phyloP scores from a whole-genome alignment of 2,113 vertebrate genomes.

The Bufo gargarizans region DNA sequence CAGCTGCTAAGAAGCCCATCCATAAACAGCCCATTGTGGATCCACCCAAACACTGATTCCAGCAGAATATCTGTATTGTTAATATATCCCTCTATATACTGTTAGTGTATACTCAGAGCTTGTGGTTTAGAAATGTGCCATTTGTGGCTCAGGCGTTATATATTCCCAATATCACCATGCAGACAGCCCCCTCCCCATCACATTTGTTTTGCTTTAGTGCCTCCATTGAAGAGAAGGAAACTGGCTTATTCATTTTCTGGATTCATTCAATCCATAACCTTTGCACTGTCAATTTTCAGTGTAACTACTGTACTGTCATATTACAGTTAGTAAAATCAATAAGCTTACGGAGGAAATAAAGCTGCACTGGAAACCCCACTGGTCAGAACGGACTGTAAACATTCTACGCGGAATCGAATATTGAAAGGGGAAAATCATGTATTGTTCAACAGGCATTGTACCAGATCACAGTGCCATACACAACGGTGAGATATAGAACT shows the following conservation, averaged over 20 bases:
- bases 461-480: neutral
- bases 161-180: neutral
- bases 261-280: slow-evolving; percentile 51
- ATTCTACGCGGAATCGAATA: slow-evolving; percentile 1
- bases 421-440: neutral
- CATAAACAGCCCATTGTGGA: neutral
- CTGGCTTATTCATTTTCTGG: slow-evolving; percentile 48
- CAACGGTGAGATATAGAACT: neutral
- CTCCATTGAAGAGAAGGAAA: slow-evolving; percentile 15
- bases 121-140: neutral
- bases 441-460: neutral
- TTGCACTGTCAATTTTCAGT: slow-evolving; percentile 53
- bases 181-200: neutral
- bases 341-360: slow-evolving; percentile 41
- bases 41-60: neutral
- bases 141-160: neutral
- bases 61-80: neutral
- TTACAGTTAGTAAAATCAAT: slow-evolving; percentile 59
- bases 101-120: neutral
- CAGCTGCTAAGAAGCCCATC: neutral
- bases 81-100: neutral
- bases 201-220: slow-evolving; percentile 38
- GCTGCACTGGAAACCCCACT: slow-evolving; percentile 8
- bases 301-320: slow-evolving; percentile 53
- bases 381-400: neutral